phyloP scores from a whole-genome alignment of 1,140 invertebrate genomes.

The Solenopsis invicta region DNA sequence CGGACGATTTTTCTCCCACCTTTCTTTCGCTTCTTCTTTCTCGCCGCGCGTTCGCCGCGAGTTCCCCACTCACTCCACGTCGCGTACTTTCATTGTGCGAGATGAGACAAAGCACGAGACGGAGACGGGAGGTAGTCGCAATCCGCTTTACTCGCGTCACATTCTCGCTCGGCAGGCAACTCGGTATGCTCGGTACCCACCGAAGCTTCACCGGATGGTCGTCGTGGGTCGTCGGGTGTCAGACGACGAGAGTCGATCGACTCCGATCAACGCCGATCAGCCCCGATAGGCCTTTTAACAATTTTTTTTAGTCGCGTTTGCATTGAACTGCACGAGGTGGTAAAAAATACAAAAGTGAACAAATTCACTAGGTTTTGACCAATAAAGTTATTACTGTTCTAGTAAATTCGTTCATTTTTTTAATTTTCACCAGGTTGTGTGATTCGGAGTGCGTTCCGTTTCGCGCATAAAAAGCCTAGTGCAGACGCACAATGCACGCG shows the following conservation, averaged over 20 bases:
- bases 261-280: slow-evolving; percentile 26
- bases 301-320: slow-evolving; percentile 3
- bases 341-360: not conserved
- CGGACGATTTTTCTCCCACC: slow-evolving; percentile 68
- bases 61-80: slow-evolving; percentile 46
- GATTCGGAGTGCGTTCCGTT: too few relatives aligned
- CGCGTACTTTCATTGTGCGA: slow-evolving; percentile 63
- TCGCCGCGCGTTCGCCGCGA: slow-evolving; percentile 19
- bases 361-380: too few relatives aligned
- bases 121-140: slow-evolving; percentile 34
- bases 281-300: not conserved
- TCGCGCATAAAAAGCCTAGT: too few relatives aligned
- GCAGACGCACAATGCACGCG: too few relatives aligned
- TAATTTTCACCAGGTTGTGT: too few relatives aligned
- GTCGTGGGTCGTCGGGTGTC: not conserved
- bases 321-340: not conserved
- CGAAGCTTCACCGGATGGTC: slow-evolving; percentile 29
- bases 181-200: not conserved
- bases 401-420: too few relatives aligned
- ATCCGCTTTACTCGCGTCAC: slow-evolving; percentile 22
- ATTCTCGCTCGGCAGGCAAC: not conserved
- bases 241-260: slow-evolving; percentile 17
- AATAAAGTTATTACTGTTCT: too few relatives aligned
- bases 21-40: slow-evolving; percentile 12
- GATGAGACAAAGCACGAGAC: slow-evolving; percentile 53